phyloP scores from a whole-genome alignment of 2,797 vertebrate species.

The Smutsia gigantea region DNA sequence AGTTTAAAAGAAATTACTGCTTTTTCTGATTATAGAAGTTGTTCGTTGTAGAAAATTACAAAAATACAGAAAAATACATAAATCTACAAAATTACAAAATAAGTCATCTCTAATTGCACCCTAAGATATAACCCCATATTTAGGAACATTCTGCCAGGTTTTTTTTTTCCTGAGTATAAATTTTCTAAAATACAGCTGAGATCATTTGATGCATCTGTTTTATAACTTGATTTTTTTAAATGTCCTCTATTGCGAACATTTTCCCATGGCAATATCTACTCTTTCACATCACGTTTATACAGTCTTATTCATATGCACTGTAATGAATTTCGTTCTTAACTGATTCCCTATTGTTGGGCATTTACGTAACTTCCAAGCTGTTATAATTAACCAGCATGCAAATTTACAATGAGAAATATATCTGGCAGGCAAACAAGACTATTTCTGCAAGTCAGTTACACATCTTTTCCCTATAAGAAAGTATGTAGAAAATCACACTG shows the following conservation, averaged over 20 bases:
- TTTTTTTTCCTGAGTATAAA: not conserved
- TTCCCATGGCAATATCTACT: not conserved
- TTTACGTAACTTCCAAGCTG: constrained; percentile 73
- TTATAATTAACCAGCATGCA: constrained; percentile 63
- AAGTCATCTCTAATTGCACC: not conserved
- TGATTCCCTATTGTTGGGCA: constrained; percentile 59
- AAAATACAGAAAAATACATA: constrained; percentile 20
- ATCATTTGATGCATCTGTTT: constrained; percentile 47
- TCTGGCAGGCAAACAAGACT: constrained; percentile 51
- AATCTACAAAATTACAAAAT: not conserved
- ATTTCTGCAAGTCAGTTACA: constrained; percentile 31
- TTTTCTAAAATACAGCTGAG: constrained; percentile 10
- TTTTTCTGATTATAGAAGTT: constrained; percentile 1
- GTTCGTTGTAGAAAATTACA: not conserved
- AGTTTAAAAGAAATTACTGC: not conserved
- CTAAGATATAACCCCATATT: not conserved
- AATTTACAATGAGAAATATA: constrained; percentile 49
- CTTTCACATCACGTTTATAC: constrained; percentile 18
- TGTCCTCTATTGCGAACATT: constrained; percentile 15
- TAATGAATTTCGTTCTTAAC: constrained; percentile 70
- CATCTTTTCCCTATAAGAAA: not conserved
- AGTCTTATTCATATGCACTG: constrained; percentile 43
- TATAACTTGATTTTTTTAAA: constrained; percentile 43
- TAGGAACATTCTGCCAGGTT: not conserved
- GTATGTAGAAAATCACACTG: not conserved